Conservation (phyloP, 2,888 invertebrate genomes). For the Gibbula magus region DNA sequence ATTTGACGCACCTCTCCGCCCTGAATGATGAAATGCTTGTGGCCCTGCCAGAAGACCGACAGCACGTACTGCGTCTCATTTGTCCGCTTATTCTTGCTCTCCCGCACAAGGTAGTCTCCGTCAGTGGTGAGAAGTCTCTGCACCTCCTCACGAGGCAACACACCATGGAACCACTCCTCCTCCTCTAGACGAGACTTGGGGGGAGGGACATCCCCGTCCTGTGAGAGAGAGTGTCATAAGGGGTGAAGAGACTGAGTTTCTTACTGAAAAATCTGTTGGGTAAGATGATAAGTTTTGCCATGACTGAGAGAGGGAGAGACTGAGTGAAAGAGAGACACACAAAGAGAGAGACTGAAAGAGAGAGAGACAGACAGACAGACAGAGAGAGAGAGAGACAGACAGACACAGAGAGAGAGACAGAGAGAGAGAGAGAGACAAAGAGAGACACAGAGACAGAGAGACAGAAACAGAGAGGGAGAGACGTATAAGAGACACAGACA, state of each 20-base stretch:
- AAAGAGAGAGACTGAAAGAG: background rate
- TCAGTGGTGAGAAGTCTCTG: conserved; percentile 91
- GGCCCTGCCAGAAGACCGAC: conserved; percentile 96
- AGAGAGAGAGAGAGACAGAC: too few species aligned
- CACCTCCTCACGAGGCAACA: conserved; percentile 95
- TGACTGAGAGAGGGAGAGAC: background rate
- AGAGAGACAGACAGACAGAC: background rate
- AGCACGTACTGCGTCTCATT: conserved; percentile 85
- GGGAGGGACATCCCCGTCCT: background rate
- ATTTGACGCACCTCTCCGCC: conserved; percentile 86
- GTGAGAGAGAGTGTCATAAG: background rate
- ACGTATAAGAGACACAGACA: background rate
- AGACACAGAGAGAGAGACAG: conserved; percentile 1
- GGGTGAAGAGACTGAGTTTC: too few species aligned
- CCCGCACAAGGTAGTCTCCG: conserved; percentile 95
- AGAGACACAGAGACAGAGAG: background rate
- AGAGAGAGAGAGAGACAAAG: background rate
- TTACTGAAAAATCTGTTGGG: too few species aligned
- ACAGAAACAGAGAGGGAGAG: background rate
- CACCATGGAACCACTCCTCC: conserved; percentile 98
- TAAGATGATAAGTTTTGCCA: too few species aligned
- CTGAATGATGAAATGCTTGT: conserved; percentile 98
- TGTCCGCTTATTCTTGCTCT: conserved; percentile 80
- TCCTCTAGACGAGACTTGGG: conserved; percentile 77
- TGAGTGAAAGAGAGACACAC: background rate